Conservation (phyloP, 2,888 invertebrate species). For the Smittia sp. region DNA sequence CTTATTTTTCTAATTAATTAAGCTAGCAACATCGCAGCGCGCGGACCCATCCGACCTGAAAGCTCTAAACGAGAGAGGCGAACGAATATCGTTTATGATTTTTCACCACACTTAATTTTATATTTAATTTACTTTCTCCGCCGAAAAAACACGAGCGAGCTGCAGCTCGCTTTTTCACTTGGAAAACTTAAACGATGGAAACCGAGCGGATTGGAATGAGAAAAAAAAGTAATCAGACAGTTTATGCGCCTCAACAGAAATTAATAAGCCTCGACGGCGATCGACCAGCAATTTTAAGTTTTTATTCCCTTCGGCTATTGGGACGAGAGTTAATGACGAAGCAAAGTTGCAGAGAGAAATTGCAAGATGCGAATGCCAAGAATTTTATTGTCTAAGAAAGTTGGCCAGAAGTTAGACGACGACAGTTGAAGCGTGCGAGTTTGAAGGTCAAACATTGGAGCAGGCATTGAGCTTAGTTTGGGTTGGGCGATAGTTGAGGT, state of each 20-base stretch:
- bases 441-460: too few species aligned
- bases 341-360: too few species aligned
- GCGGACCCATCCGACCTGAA: not conserved
- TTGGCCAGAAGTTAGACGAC: too few species aligned
- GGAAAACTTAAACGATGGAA: not conserved
- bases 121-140: slow-evolving; percentile 36
- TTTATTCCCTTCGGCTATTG: not conserved
- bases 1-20: slow-evolving; percentile 36
- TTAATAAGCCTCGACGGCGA: not conserved
- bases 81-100: slow-evolving; percentile 1
- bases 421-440: too few species aligned
- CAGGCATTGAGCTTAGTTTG: too few species aligned
- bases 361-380: too few species aligned
- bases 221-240: not conserved
- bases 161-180: not conserved
- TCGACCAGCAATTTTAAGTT: not conserved
- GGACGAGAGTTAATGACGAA: too few species aligned
- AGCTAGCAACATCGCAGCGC: not conserved
- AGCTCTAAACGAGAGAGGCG: not conserved
- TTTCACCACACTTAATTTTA: slow-evolving; percentile 9
- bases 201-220: not conserved
- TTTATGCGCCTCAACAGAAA: slow-evolving; percentile 12
- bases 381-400: too few species aligned
- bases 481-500: too few species aligned
- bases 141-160: not conserved